Percentiles rank a stretch among this genome's conserved stretches.
Conservation (phyloP, 2,888 invertebrate genomes). For the Eupithecia insigniata region DNA sequence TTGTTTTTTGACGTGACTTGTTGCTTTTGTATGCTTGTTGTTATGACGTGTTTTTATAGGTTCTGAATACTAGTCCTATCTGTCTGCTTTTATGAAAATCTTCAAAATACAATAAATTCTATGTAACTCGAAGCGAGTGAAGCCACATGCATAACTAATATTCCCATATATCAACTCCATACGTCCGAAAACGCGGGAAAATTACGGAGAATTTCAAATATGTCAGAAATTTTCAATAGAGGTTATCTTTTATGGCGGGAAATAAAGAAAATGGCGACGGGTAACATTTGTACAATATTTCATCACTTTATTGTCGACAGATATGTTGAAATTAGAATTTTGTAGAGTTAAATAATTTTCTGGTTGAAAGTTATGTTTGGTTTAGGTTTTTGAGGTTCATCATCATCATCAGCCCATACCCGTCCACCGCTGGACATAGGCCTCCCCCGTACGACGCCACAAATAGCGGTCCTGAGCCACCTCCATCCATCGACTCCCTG, state of each 20-base stretch:
- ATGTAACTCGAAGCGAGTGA: not conserved
- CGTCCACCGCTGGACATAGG: no score
- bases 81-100: no score
- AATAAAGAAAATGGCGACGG: slow-evolving; percentile 47
- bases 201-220: slow-evolving; percentile 44
- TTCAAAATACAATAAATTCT: no score
- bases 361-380: not conserved
- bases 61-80: no score
- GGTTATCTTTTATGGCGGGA: slow-evolving; percentile 46
- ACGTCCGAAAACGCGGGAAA: slow-evolving; percentile 28
- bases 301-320: slow-evolving; percentile 44
- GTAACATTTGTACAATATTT: slow-evolving; percentile 43
- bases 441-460: no score
- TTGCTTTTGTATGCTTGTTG: no score
- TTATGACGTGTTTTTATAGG: no score
- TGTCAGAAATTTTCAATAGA: slow-evolving; percentile 48
- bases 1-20: no score
- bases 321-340: slow-evolving; percentile 39
- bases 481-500: no score
- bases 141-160: slow-evolving; percentile 24
- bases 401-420: no score
- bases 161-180: slow-evolving; percentile 29
- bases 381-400: not conserved
- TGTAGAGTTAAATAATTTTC: slow-evolving; percentile 21
- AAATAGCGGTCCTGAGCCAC: no score